Evolutionary conservation across 2,888 invertebrate species (phyloP).

Genomic region (Sphinx pinastri): DNA sequence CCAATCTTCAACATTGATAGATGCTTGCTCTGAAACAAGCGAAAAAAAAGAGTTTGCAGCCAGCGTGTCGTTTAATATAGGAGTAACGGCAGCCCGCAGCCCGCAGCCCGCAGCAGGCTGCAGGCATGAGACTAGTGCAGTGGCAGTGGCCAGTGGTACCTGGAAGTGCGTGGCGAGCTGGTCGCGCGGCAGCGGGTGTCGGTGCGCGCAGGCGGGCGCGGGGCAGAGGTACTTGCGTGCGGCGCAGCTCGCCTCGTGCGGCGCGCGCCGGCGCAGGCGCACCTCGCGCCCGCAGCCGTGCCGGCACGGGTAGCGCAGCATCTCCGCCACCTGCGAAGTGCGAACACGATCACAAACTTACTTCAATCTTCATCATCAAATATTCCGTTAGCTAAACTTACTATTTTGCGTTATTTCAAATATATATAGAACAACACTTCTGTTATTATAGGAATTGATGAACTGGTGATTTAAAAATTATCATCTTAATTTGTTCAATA

Average conservation of each 20-base stretch:
- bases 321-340: slow-evolving; percentile 76
- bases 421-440: no score
- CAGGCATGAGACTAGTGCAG: background rate
- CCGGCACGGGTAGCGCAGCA: slow-evolving; percentile 81
- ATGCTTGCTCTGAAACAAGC: slow-evolving; percentile 58
- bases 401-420: no score
- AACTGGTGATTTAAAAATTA: no score
- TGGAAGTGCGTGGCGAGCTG: slow-evolving; percentile 55
- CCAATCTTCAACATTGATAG: slow-evolving; percentile 62
- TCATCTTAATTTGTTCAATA: no score
- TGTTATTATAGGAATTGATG: no score
- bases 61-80: background rate
- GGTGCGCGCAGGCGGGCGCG: slow-evolving; percentile 63
- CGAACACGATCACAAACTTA: background rate
- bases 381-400: background rate
- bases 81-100: background rate
- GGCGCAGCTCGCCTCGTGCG: slow-evolving; percentile 77
- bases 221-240: slow-evolving; percentile 78
- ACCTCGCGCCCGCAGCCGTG: slow-evolving; percentile 78
- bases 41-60: background rate
- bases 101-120: no score
- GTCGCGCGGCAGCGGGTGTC: slow-evolving; percentile 49
- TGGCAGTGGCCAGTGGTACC: slow-evolving; percentile 34
- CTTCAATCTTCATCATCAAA: background rate
- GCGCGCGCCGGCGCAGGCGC: slow-evolving; percentile 67